Conservation (phyloP, 2,888 invertebrate genomes). For the Acleris sparsana region DNA sequence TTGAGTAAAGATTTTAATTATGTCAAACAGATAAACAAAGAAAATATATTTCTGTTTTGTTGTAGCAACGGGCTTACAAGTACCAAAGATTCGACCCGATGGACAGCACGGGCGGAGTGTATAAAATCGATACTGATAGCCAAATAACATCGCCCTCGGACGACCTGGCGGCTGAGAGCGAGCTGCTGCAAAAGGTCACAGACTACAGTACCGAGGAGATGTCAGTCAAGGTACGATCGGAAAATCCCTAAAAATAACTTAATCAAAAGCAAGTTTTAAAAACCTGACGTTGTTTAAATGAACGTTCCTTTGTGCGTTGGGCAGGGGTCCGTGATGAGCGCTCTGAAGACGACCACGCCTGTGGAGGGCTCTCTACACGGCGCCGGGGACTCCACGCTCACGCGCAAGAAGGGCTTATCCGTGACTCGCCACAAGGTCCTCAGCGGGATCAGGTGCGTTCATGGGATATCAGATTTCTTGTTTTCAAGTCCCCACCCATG, state of each 20-base stretch:
- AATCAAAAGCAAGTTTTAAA: no score
- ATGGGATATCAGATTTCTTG: no score
- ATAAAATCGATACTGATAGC: constrained; percentile 1
- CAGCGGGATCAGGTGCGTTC: no score
- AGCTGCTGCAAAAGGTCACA: constrained; percentile 69
- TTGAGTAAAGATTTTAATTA: no score
- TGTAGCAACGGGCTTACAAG: no score
- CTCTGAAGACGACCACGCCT: constrained; percentile 55
- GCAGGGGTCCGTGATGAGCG: constrained; percentile 50
- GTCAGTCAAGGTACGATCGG: constrained; percentile 16
- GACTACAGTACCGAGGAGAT: constrained; percentile 63
- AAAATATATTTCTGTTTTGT: no score
- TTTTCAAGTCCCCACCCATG: no score
- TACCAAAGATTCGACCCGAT: no score
- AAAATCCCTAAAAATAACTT: no score
- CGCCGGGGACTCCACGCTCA: constrained; percentile 61
- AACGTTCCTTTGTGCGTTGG: not conserved
- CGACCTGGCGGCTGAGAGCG: constrained; percentile 61
- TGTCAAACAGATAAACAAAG: no score
- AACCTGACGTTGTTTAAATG: no score
- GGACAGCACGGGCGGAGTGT: no score
- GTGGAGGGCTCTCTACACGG: constrained; percentile 61
- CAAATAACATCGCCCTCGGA: constrained; percentile 18
- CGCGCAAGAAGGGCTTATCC: constrained; percentile 21
- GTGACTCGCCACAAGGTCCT: constrained; percentile 47